Conservation (phyloP, 1,140 invertebrate genomes). For the Brachionus koreanus region DNA sequence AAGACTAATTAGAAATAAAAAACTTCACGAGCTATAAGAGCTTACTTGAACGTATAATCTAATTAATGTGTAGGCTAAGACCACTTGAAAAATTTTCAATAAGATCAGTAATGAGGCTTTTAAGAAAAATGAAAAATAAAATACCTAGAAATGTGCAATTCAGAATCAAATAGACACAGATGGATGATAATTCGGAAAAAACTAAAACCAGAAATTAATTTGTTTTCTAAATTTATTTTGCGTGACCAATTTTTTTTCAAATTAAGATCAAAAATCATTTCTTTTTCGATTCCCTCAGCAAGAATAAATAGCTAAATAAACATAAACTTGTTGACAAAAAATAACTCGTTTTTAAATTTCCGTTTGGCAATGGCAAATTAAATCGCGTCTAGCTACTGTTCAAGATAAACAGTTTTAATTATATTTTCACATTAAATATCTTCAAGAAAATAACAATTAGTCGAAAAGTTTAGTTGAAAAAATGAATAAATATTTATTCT, state of each 20-base stretch:
- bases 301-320: slow-evolving; percentile 3
- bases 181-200: background rate
- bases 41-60: background rate
- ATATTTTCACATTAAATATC: slow-evolving; percentile 38
- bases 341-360: background rate
- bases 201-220: background rate
- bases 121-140: background rate
- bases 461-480: slow-evolving; percentile 1
- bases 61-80: background rate
- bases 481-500: slow-evolving; percentile 2
- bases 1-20: background rate
- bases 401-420: slow-evolving; percentile 35
- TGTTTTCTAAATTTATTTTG: slow-evolving; percentile 11
- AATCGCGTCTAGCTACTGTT: background rate
- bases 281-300: slow-evolving; percentile 19
- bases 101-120: background rate
- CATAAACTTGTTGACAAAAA: slow-evolving; percentile 33
- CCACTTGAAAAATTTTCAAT: background rate
- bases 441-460: slow-evolving; percentile 26
- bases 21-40: background rate
- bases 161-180: background rate
- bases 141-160: background rate
- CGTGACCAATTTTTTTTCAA: slow-evolving; percentile 5
- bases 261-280: background rate
- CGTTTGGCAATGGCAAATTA: slow-evolving; percentile 24